These are phyloP conservation scores for Albula glossodonta DNA, from an alignment of 2,113 vertebrate genomes.

Conservation along the genomic window DNA sequence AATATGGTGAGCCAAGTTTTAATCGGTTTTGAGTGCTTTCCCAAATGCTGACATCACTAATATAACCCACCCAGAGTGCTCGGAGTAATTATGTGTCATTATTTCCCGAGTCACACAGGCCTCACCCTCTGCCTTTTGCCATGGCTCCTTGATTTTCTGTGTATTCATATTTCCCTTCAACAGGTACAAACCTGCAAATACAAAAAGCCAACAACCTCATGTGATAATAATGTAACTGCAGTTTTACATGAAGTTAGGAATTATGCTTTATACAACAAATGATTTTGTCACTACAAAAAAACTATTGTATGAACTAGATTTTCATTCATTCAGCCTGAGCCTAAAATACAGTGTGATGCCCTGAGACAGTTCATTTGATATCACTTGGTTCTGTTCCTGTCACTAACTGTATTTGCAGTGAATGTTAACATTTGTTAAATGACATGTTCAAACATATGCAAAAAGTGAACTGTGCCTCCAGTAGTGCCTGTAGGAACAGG, in stretches of 20 bases:
- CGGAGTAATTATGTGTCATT: not conserved
- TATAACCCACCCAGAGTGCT: too few species aligned
- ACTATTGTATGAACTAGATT: not conserved
- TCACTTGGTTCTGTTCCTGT: not conserved
- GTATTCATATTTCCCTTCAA: not conserved
- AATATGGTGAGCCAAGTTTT: constrained; percentile 88
- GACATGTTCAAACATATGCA: not conserved
- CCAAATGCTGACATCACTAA: too few species aligned
- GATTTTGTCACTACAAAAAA: too few species aligned
- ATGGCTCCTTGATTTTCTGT: too few species aligned
- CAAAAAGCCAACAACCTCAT: not conserved
- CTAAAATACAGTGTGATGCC: too few species aligned
- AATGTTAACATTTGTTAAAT: not conserved
- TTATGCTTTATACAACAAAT: too few species aligned
- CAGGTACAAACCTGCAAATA: not conserved
- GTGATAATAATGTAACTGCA: not conserved
- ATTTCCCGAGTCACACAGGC: not conserved
- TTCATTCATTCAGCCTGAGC: not conserved
- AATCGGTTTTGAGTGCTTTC: not conserved
- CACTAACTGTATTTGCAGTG: not conserved
- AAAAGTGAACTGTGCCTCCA: too few species aligned
- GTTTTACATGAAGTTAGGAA: not conserved
- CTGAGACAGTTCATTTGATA: not conserved
- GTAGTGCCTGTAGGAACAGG: not conserved
- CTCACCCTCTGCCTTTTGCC: not conserved